Evolutionary conservation across 2,888 invertebrate species (phyloP).

Genomic region (Hypsopygia costalis): DNA sequence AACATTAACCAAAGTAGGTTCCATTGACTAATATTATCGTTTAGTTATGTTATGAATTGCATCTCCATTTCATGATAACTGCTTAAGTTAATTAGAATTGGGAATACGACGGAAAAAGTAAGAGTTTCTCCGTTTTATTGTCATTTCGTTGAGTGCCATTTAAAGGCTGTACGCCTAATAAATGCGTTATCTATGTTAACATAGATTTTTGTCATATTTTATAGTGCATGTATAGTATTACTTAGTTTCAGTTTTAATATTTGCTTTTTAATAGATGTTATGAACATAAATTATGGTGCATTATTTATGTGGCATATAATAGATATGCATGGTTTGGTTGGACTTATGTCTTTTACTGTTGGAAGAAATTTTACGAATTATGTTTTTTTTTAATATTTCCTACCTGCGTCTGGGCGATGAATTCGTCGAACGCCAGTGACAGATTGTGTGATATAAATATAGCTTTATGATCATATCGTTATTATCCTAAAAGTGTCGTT

Average conservation of each 20-base stretch:
- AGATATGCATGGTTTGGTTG: conserved; percentile 20
- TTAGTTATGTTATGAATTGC: conserved; percentile 3
- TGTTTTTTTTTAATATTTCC: conserved; percentile 4
- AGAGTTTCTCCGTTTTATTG: conserved; percentile 3
- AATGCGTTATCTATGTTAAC: conserved; percentile 59
- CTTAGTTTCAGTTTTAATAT: conserved; percentile 26
- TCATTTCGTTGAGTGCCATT: conserved; percentile 34
- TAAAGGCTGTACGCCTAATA: conserved; percentile 25
- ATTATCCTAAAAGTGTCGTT: conserved; percentile 8
- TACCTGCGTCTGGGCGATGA: neutral
- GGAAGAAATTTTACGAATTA: conserved; percentile 4
- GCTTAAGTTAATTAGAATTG: neutral
- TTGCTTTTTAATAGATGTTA: conserved; percentile 13
- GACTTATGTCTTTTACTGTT: conserved; percentile 10
- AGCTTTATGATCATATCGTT: conserved; percentile 28
- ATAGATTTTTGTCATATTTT: conserved; percentile 45
- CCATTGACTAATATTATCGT: conserved; percentile 52
- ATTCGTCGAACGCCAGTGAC: conserved; percentile 17
- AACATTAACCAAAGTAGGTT: conserved; percentile 46
- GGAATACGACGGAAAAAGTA: conserved; percentile 5
- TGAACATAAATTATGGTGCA: conserved; percentile 26
- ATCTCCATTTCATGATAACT: conserved; percentile 7
- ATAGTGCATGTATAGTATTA: conserved; percentile 69
- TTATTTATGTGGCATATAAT: conserved; percentile 20
- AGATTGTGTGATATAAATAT: conserved; percentile 27